Conservation (phyloP, 64 coral and sea anemone species). For the Cladopsammia gracilis region DNA sequence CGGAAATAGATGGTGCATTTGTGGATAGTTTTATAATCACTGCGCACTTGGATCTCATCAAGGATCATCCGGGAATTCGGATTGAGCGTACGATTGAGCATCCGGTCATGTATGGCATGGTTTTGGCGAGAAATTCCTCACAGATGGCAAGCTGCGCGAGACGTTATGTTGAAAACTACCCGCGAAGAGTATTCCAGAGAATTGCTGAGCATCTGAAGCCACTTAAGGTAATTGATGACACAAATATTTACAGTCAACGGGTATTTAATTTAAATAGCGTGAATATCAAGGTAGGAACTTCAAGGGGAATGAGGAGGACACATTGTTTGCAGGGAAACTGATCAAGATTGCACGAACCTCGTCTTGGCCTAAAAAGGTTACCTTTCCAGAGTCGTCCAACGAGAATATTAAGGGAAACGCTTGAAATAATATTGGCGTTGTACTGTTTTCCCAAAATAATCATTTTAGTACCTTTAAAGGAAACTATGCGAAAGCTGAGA, state of each 20-base stretch:
- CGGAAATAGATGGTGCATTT: constrained; percentile 69
- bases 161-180: constrained; percentile 75
- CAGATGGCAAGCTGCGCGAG: constrained; percentile 59
- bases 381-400: too few species aligned
- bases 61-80: constrained; percentile 53
- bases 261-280: too few species aligned
- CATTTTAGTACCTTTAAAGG: too few species aligned
- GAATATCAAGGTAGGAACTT: too few species aligned
- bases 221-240: constrained; percentile 26
- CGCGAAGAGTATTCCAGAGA: constrained; percentile 60
- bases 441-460: too few species aligned
- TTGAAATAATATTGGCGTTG: too few species aligned
- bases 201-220: constrained; percentile 78
- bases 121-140: constrained; percentile 68
- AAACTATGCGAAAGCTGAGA: too few species aligned
- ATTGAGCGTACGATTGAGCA: constrained; percentile 75
- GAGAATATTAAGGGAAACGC: too few species aligned
- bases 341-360: too few species aligned
- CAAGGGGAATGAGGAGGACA: too few species aligned
- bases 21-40: constrained; percentile 77
- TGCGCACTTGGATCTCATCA: constrained; percentile 50
- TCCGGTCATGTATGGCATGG: constrained; percentile 62
- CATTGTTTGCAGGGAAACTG: too few species aligned
- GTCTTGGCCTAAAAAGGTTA: too few species aligned
- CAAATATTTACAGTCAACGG: not conserved